Evolutionary conservation across 1,140 invertebrate genomes (phyloP).

Genomic region (Helicorthomorpha holstii): DNA sequence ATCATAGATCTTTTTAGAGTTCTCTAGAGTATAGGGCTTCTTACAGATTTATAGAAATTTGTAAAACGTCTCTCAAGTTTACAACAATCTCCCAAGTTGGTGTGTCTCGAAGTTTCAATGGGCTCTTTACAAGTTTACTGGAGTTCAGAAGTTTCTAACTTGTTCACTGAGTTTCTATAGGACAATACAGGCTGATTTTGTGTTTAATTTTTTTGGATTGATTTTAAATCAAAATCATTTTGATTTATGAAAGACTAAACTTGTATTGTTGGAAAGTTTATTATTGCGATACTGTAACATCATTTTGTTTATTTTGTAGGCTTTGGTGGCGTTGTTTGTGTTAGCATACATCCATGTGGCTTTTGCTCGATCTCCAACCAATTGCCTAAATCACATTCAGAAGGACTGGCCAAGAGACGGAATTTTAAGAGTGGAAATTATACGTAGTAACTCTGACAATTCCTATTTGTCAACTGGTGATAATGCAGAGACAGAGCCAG

Average conservation of each 20-base stretch:
- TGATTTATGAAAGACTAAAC: background rate
- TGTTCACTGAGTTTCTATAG: no score
- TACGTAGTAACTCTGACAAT: constrained; percentile 41
- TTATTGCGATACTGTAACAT: background rate
- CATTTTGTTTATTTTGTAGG: constrained; percentile 33
- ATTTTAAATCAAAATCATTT: background rate
- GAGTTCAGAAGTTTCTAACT: no score
- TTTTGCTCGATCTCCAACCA: constrained; percentile 80
- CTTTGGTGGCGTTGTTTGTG: constrained; percentile 71
- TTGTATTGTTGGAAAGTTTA: background rate
- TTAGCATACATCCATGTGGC: constrained; percentile 88
- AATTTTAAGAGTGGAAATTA: constrained; percentile 87
- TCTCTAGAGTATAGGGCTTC: no score
- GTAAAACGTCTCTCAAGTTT: no score
- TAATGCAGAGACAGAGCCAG: no score
- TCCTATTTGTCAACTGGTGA: constrained; percentile 21
- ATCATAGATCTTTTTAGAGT: no score
- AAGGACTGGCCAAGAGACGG: constrained; percentile 88
- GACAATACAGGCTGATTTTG: background rate
- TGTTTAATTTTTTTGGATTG: background rate
- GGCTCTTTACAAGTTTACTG: no score
- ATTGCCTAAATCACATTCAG: constrained; percentile 78
- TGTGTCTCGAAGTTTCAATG: no score
- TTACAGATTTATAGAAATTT: no score
- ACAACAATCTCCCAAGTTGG: no score